Evolutionary conservation across 2,113 vertebrate species (phyloP), one percentile per base, ranked within the genome.

Genomic region (Menura novaehollandiae): DNA sequence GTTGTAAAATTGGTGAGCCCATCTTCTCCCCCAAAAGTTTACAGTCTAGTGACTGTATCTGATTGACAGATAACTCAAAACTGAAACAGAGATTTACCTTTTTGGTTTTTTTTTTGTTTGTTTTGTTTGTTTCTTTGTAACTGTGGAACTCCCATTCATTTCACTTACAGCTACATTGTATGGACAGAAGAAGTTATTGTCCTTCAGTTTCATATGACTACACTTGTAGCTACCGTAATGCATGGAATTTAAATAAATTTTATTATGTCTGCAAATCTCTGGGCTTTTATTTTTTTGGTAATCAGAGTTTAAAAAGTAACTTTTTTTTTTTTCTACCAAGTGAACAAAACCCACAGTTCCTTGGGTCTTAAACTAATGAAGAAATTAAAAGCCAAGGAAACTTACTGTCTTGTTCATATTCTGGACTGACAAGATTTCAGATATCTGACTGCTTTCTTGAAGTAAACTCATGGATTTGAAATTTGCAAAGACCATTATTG

Each of bases 211-310:
- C 97, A 97, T 97, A 92, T 95, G 97, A 98, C 88, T 96, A 97
- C 96, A 97, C 94, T 97, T 97, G 95, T 95, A 93, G 96, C 97
- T 96, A 95, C 97, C 96, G 55, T 98, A 96, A 96, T 98, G 98
- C 98, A 98, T 98, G 98, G 95, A 97, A 97, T 97, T 98, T 89
- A 98, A 97, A 98, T 98, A 98, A 97, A 97, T 98, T 98, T 97
- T 97, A 97, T 94, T 97, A 98, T 96, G 96, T 97, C 97, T 97
- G 96, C 96, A 98, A 91, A 97, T 96, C 90, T 98, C 97, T 98
- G 97, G 97, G 96, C 96, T 98, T 98, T 98, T 97, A 81, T 97
- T 97, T 97, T 98, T 93, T 95, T 94, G 75, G 49, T 85, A 95
- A 85, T 93, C 58, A 81, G 62, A 96, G 79, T 78, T 97, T 91